phyloP scores from a whole-genome alignment of 2,888 invertebrate genomes.

The Drosophila lacicola region DNA sequence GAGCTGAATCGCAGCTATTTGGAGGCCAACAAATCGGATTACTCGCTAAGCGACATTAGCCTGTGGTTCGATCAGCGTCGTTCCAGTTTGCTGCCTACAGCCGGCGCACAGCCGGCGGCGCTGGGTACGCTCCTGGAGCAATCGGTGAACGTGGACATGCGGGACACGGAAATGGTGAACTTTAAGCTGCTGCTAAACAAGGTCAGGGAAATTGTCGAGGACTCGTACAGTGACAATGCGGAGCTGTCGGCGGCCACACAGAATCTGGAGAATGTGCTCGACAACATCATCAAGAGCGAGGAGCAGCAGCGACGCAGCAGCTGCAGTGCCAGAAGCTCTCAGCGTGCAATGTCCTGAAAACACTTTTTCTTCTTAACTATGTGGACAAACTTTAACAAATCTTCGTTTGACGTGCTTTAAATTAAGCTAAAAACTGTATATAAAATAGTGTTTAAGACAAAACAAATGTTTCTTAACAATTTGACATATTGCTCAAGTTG shows the following conservation, averaged over 20 bases:
- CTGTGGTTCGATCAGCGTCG: constrained; percentile 82
- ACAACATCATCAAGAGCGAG: constrained; percentile 83
- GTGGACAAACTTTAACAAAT: neutral
- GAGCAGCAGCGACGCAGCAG: constrained; percentile 79
- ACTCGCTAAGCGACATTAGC: constrained; percentile 83
- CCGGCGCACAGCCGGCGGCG: constrained; percentile 21
- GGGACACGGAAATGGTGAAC: constrained; percentile 83
- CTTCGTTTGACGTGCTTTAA: constrained; percentile 31
- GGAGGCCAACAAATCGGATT: constrained; percentile 85
- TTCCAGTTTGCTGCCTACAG: constrained; percentile 41
- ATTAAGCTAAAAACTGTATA: constrained; percentile 10
- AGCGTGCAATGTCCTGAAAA: constrained; percentile 2
- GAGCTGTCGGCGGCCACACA: constrained; percentile 84
- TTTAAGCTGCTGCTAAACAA: constrained; percentile 83
- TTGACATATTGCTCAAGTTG: constrained; percentile 26
- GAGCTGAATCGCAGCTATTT: constrained; percentile 84
- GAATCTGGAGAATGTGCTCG: constrained; percentile 84
- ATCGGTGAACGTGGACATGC: constrained; percentile 53
- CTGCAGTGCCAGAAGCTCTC: constrained; percentile 33
- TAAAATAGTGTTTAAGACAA: neutral
- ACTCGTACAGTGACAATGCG: constrained; percentile 84
- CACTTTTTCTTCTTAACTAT: neutral
- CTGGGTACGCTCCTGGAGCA: constrained; percentile 61
- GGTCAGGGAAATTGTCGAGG: constrained; percentile 84
- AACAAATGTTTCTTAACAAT: constrained; percentile 31